phyloP scores from a whole-genome alignment of 2,797 vertebrate species.

The Amblyraja radiata region DNA sequence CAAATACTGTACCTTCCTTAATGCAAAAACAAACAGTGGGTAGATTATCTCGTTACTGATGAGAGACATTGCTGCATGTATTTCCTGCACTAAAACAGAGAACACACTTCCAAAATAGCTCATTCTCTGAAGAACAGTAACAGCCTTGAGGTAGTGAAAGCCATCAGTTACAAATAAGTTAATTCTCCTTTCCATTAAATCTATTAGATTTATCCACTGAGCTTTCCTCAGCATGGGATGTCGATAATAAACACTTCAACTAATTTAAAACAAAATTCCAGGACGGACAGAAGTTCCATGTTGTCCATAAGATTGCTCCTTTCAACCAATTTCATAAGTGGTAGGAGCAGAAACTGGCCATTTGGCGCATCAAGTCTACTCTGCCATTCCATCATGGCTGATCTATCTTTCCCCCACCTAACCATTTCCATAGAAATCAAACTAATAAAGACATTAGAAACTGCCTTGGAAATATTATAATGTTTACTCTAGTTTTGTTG shows the following conservation, averaged over 20 bases:
- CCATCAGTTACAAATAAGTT: background rate
- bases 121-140: background rate
- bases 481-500: background rate
- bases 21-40: background rate
- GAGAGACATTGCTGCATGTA: background rate
- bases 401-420: no score
- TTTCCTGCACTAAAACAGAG: background rate
- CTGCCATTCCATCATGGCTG: no score
- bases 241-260: background rate
- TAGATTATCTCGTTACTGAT: background rate
- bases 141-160: background rate
- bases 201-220: background rate
- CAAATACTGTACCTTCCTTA: no score
- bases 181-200: background rate
- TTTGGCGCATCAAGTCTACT: no score
- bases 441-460: background rate
- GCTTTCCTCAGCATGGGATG: background rate
- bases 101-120: background rate
- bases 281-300: background rate
- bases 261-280: background rate
- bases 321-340: background rate
- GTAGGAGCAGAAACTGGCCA: no score
- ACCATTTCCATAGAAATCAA: background rate
- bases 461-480: background rate
- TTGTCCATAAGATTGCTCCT: background rate